Base-by-base conservation (phyloP, 2,888 invertebrate species). In the Heliconius ismenius region DNA sequence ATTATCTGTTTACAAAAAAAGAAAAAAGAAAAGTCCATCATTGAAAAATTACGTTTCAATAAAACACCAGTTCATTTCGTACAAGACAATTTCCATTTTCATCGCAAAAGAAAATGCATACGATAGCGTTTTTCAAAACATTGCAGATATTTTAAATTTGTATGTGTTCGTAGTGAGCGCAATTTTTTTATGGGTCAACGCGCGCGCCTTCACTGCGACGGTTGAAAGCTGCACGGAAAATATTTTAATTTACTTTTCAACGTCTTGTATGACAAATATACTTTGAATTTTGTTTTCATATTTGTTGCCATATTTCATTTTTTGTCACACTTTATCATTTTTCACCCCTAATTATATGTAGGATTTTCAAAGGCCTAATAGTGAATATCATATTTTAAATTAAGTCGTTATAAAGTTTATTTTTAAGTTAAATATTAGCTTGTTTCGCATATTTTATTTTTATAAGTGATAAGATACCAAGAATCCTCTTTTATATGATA, bases 131-230 rank as follows among this genome's bases (percentile, higher is more conserved):
- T 69, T 70, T 70, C 28, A 32, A 70, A 49, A 86, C 84, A 85
- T 83, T 83, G 83, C 82, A 86, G 84, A 85, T 84, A 83, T 86
- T 86, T 82, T 82, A 83, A 83, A 79, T 84, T 81, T 81, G 82
- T 83, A 82, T 85, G 83, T 85, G 84, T 86, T 85, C 85, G 84
- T 85, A 87, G 86, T 84, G 84, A 82, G 84, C 85, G 84, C 82
- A 82, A 83, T 84, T 86, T 88, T 87, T 84, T 77, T 74, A 74
- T 86, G 86, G 88, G 89, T 88, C 88, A 86, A 83, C 81, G 88
- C 86, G 80, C 86, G 81, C 85, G 85, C 83, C 83, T 86, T 83
- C 78, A 82, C 79, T 81, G 81, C 83, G 82, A 83, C 82, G 79
- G 81, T 83, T 83, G 82, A 85, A 88, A 88, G 84, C 83, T 84